phyloP scores from a whole-genome alignment of 1,140 invertebrate genomes.

The Drosophila athabasca region DNA sequence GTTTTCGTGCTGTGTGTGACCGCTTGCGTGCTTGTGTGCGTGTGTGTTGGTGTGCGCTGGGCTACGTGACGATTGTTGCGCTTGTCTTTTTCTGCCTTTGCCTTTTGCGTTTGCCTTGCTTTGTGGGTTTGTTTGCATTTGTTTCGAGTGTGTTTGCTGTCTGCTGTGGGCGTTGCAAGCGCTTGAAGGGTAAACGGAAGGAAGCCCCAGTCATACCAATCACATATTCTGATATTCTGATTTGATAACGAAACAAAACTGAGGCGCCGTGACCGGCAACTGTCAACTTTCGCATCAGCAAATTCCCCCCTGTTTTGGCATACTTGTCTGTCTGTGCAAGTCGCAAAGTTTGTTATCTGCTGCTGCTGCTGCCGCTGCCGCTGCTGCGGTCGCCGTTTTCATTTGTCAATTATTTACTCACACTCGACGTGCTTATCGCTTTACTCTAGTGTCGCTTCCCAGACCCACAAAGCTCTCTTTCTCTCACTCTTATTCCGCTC shows the following conservation, averaged over 20 bases:
- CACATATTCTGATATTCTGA: constrained; percentile 18
- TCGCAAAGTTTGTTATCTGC: constrained; percentile 23
- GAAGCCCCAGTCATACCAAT: neutral
- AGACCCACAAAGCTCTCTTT: constrained; percentile 13
- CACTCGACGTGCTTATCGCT: constrained; percentile 42
- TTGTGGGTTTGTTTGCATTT: constrained; percentile 38
- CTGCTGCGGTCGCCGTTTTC: constrained; percentile 3
- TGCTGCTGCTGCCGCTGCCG: constrained; percentile 15
- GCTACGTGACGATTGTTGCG: constrained; percentile 72
- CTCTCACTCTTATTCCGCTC: neutral
- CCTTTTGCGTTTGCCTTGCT: constrained; percentile 49
- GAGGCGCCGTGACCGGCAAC: constrained; percentile 7
- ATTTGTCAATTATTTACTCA: constrained; percentile 24
- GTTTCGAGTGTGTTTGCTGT: constrained; percentile 19
- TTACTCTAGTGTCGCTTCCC: constrained; percentile 7
- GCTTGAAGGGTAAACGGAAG: constrained; percentile 64
- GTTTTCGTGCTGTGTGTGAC: constrained; percentile 8
- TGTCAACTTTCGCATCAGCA: constrained; percentile 22
- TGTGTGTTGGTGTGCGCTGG: constrained; percentile 45
- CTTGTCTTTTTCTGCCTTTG: constrained; percentile 64
- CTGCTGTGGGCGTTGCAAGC: constrained; percentile 27
- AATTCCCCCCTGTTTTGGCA: constrained; percentile 3
- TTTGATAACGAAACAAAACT: constrained; percentile 25
- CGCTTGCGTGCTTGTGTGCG: neutral
- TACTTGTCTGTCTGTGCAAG: constrained; percentile 15